phyloP scores from a whole-genome alignment of 2,888 invertebrate species.

The Noctua janthina region DNA sequence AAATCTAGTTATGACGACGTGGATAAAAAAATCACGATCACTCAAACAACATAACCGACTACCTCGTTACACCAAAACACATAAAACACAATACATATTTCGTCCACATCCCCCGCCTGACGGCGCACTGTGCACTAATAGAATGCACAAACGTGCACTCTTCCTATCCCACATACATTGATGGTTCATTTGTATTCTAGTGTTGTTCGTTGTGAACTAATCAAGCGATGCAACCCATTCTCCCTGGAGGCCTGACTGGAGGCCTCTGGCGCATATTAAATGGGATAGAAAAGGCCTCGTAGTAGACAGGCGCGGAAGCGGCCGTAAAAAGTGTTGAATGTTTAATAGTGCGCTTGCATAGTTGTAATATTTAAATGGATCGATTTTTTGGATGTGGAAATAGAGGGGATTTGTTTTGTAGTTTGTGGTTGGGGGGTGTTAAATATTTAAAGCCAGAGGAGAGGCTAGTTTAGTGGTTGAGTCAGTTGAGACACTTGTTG shows the following conservation, averaged over 20 bases:
- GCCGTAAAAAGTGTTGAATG: conserved; percentile 26
- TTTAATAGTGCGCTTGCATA: conserved; percentile 20
- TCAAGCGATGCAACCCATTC: conserved; percentile 65
- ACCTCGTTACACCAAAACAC: conserved; percentile 19
- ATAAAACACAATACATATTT: conserved; percentile 42
- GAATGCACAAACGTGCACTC: conserved; percentile 54
- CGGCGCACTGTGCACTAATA: conserved; percentile 41
- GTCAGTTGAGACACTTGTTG: conserved; percentile 4
- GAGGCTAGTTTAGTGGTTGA: neutral
- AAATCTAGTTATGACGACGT: neutral
- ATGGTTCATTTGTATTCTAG: conserved; percentile 59
- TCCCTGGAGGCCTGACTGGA: conserved; percentile 60
- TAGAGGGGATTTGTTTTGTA: neutral
- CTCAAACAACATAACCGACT: neutral
- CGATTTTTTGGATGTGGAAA: conserved; percentile 5
- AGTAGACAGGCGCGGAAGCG: conserved; percentile 47
- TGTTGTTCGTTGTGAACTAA: conserved; percentile 59
- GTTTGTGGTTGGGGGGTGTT: neutral
- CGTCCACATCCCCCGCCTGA: conserved; percentile 38
- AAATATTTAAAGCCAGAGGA: conserved; percentile 1
- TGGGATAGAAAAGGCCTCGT: conserved; percentile 28
- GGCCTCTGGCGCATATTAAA: conserved; percentile 64
- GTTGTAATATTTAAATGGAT: conserved; percentile 21
- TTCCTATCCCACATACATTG: conserved; percentile 62
- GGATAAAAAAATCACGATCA: neutral